phyloP scores from a whole-genome alignment of 2,797 vertebrate species.

The Molossus alvarezi region DNA sequence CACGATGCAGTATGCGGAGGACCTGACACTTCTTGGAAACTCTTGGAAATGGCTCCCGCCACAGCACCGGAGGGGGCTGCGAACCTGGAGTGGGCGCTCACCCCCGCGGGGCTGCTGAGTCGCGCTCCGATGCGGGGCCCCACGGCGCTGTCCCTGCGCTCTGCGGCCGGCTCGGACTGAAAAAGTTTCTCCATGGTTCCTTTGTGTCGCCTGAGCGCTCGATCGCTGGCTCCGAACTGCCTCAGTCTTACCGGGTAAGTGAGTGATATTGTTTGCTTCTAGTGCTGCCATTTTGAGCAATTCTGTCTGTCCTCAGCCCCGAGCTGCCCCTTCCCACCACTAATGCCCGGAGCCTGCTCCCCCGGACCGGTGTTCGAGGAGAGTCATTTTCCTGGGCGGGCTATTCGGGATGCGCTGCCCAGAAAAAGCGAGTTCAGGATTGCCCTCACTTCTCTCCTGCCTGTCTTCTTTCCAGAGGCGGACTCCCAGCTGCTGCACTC shows the following conservation, averaged over 20 bases:
- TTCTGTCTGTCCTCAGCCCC: slow-evolving; percentile 7
- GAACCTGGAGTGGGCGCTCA: slow-evolving; percentile 54
- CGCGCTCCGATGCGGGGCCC: slow-evolving; percentile 54
- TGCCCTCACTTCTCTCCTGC: slow-evolving; percentile 61
- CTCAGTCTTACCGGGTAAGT: slow-evolving; percentile 87
- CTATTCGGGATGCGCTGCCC: slow-evolving; percentile 40
- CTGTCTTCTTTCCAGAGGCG: slow-evolving; percentile 47
- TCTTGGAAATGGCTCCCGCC: slow-evolving; percentile 82
- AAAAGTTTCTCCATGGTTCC: slow-evolving; percentile 90
- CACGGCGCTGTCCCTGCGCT: slow-evolving; percentile 79
- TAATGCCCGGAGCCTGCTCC: background rate
- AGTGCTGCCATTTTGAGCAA: slow-evolving; percentile 86
- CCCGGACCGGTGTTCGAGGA: background rate
- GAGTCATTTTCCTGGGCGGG: background rate
- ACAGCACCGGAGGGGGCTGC: slow-evolving; percentile 63
- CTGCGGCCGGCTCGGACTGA: slow-evolving; percentile 86
- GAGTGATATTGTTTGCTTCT: slow-evolving; percentile 45
- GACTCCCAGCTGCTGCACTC: slow-evolving; percentile 66
- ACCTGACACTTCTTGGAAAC: slow-evolving; percentile 83
- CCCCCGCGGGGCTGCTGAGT: slow-evolving; percentile 80
- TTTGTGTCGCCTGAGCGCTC: slow-evolving; percentile 81
- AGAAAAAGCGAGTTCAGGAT: slow-evolving; percentile 34
- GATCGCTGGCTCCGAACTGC: slow-evolving; percentile 72
- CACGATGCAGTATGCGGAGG: slow-evolving; percentile 77
- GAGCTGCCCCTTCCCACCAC: background rate